Base-by-base conservation (phyloP, 2,797 vertebrate genomes). In the Coendou prehensilis region DNA sequence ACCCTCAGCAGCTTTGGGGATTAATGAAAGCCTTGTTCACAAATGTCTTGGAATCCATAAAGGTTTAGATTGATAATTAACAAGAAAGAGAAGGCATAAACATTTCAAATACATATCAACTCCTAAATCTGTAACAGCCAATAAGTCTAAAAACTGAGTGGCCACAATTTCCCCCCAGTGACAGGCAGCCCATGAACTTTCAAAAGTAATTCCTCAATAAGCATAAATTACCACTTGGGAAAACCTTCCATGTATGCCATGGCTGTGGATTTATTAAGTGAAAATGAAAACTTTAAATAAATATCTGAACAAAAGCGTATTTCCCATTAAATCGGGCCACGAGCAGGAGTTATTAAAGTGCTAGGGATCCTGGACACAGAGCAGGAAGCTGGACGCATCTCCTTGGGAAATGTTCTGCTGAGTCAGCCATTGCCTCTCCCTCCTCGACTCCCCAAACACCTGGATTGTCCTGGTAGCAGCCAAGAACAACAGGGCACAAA, bases 31-130 rank as follows among this genome's bases (percentile, higher is more conserved):
- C 95, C 97, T 97, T 97, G 97, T 97, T 97, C 97, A 95, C 96
- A 96, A 97, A 98, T 97, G 96, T 95, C 93, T 92, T 37, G 3
- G 96, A 95, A 97, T 96, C 91, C 88, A 96, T 97, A 96, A 97
- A 89, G 87, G 94, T 97, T 97, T 96, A 97, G 96, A 97, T 98
- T 91, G 50, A 97, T 97, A 97, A 97, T 98, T 97, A 98, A 97
- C 96, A 97, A 97, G 97, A 97, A 98, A 95, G 96, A 97, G 95
- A 97, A 98, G 95, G 97, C 95, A 97, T 97, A 98, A 98, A 98
- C 97, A 98, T 98, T 98, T 97, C 97, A 98, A 97, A 97, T 93
- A 85, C 84, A 89, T 97, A 98, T 97, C 97, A 97, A 97, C 97
- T 97, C 93, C 94, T 94, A 94, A 93, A 97, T 98, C 95, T 97